Percentiles rank a stretch among this genome's conserved stretches.
Conservation (phyloP, 2,797 vertebrate genomes). For the Neosilurus mollespiculum region DNA sequence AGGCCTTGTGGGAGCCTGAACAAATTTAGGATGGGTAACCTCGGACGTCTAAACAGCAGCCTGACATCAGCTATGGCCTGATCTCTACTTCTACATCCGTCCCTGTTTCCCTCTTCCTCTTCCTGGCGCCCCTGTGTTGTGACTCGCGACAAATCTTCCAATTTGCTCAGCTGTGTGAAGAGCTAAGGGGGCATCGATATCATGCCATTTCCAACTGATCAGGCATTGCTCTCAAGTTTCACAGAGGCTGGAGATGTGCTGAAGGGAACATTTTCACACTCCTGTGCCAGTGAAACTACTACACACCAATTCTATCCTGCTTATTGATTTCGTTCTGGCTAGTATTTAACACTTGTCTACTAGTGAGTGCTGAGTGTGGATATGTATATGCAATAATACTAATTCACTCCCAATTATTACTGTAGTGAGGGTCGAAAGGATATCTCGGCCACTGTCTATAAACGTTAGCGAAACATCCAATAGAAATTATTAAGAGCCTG, state of each 20-base stretch:
- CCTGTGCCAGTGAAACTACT: constrained; percentile 38
- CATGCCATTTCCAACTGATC: constrained; percentile 84
- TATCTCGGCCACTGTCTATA: constrained; percentile 30
- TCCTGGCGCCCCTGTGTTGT: constrained; percentile 78
- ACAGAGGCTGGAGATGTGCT: constrained; percentile 2
- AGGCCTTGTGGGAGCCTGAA: constrained; percentile 63
- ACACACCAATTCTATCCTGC: constrained; percentile 64
- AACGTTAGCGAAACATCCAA: constrained; percentile 32
- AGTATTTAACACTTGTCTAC: constrained; percentile 74
- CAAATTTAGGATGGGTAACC: constrained; percentile 62
- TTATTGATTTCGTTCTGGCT: constrained; percentile 75
- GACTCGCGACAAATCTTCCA: constrained; percentile 91
- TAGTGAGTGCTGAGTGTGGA: constrained; percentile 59
- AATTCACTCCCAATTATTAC: not conserved
- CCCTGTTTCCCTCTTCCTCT: constrained; percentile 42
- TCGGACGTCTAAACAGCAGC: constrained; percentile 57
- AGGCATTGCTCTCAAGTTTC: constrained; percentile 80
- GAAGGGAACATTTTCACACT: constrained; percentile 49
- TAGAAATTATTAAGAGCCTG: constrained; percentile 43
- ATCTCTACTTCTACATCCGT: constrained; percentile 48
- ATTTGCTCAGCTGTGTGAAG: constrained; percentile 89
- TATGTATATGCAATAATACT: not conserved
- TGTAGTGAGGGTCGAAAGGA: constrained; percentile 59
- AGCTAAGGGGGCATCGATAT: constrained; percentile 83
- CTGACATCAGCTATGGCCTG: constrained; percentile 62